A percentile compares a stretch with the other conserved stretches of the same genome.
Evolutionary conservation across 2,797 vertebrate species (phyloP).

Genomic region (Muscicapa striata): DNA sequence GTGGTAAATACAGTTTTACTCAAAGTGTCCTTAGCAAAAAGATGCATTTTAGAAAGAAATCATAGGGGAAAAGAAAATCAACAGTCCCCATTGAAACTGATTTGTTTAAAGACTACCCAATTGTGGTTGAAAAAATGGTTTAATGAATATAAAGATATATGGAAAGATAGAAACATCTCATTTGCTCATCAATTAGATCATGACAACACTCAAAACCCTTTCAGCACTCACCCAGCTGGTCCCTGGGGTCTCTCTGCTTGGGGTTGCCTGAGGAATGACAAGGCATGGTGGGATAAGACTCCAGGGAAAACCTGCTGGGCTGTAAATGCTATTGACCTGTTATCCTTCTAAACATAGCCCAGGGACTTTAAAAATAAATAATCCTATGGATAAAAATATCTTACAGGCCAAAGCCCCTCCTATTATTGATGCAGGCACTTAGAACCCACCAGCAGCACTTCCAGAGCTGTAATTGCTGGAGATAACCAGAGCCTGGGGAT

Average conservation of each 20-base stretch:
- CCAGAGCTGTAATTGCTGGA: neutral
- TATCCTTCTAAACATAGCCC: neutral
- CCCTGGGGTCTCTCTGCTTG: neutral
- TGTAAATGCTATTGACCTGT: neutral
- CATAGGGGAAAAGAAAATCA: neutral
- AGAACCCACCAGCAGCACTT: neutral
- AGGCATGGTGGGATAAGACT: neutral
- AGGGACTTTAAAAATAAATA: neutral
- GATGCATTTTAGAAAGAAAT: neutral
- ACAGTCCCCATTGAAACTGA: neutral
- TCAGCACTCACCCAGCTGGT: neutral
- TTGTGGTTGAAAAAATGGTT: neutral
- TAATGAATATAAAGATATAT: neutral
- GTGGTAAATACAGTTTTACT: neutral
- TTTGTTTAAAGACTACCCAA: neutral
- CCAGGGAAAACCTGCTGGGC: neutral
- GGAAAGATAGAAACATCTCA: neutral
- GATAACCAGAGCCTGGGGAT: rapidly evolving
- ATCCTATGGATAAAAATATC: neutral
- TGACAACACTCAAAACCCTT: neutral
- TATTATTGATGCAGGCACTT: neutral
- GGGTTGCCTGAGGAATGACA: neutral
- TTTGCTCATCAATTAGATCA: neutral
- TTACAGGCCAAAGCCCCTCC: neutral
- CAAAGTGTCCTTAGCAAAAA: neutral